Evolutionary conservation across 2,797 vertebrate genomes (phyloP).

Genomic region (Luscinia megarhynchos): DNA sequence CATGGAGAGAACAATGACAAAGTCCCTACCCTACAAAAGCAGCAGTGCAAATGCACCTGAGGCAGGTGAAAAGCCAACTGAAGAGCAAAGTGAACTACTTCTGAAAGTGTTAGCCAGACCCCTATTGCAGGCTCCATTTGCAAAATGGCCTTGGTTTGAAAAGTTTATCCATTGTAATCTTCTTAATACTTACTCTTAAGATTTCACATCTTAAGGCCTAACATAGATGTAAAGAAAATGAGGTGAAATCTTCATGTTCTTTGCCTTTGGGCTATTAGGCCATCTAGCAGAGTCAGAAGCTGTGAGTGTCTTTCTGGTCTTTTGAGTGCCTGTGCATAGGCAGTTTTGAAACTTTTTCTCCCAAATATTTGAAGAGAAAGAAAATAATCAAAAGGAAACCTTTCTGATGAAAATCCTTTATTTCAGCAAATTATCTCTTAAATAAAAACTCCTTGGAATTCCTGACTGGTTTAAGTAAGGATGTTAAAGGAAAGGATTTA

Average conservation of each 20-base stretch:
- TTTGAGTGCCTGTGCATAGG: background rate
- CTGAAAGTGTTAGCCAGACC: background rate
- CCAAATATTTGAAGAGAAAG: background rate
- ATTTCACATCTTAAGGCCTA: background rate
- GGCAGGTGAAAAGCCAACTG: background rate
- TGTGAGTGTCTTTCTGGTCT: accelerated
- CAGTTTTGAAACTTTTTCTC: background rate
- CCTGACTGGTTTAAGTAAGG: background rate
- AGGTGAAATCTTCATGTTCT: background rate
- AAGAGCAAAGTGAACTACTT: background rate
- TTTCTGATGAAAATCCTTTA: background rate
- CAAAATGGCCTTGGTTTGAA: background rate
- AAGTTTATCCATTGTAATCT: background rate
- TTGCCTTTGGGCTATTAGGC: background rate
- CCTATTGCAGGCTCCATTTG: background rate
- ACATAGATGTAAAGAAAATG: background rate
- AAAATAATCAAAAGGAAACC: background rate
- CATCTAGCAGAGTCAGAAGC: background rate
- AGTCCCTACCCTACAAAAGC: background rate
- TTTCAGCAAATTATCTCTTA: background rate
- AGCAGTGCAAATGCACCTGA: background rate
- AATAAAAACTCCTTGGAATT: background rate
- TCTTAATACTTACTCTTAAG: background rate
- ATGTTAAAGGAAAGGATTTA: background rate
- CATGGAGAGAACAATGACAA: background rate